A percentile compares a stretch with the other conserved stretches of the same genome.
Evolutionary conservation across 2,113 vertebrate species (phyloP).

Genomic region (Elgaria multicarinata): DNA sequence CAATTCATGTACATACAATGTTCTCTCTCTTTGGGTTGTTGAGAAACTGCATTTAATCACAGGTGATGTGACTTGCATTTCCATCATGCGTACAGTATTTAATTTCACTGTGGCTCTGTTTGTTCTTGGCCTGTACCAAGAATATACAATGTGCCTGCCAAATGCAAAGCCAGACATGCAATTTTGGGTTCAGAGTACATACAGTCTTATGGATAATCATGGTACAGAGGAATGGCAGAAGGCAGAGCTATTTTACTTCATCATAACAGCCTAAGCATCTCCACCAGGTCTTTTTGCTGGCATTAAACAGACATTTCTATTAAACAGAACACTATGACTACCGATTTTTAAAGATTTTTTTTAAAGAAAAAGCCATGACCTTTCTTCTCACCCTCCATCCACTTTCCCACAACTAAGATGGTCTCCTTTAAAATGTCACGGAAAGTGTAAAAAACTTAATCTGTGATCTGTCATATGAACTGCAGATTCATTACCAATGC

Average conservation of each 20-base stretch:
- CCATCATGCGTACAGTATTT: not conserved
- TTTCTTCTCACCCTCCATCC: slow-evolving; percentile 67
- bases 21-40: too few species aligned
- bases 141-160: not conserved
- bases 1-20: too few species aligned
- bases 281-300: slow-evolving; percentile 74
- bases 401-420: slow-evolving; percentile 70
- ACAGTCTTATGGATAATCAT: slow-evolving; percentile 42
- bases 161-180: not conserved
- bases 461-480: slow-evolving; percentile 69
- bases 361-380: slow-evolving; percentile 73
- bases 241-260: slow-evolving; percentile 59
- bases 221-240: slow-evolving; percentile 49
- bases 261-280: slow-evolving; percentile 59
- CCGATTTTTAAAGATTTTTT: slow-evolving; percentile 52
- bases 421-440: slow-evolving; percentile 76
- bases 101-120: not conserved
- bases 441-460: slow-evolving; percentile 71
- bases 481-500: slow-evolving; percentile 68
- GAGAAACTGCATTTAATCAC: too few species aligned
- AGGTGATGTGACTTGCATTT: too few species aligned
- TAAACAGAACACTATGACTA: slow-evolving; percentile 74
- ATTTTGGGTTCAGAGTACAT: not conserved
- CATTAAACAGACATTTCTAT: slow-evolving; percentile 80
- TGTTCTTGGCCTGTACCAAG: not conserved